Evolutionary conservation across 2,797 vertebrate genomes (phyloP).

Genomic region (Pangasius krempfi): DNA sequence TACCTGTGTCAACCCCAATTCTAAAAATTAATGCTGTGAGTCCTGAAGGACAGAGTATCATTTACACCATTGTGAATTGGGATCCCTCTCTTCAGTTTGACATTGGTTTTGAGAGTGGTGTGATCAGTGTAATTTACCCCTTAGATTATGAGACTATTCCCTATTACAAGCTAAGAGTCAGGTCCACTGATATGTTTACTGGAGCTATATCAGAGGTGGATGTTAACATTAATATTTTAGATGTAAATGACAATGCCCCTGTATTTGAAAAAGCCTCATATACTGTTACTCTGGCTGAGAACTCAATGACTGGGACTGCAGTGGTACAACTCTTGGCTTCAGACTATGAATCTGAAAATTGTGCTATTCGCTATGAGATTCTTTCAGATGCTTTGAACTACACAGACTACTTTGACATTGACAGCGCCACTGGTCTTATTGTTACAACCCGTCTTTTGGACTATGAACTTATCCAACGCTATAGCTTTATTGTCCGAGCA

Average conservation of each 20-base stretch:
- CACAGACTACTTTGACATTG: slow-evolving; percentile 87
- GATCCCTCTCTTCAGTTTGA: slow-evolving; percentile 89
- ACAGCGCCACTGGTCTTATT: slow-evolving; percentile 83
- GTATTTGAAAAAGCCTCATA: slow-evolving; percentile 83
- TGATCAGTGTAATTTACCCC: slow-evolving; percentile 83
- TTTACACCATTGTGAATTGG: slow-evolving; percentile 89
- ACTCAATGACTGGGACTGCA: slow-evolving; percentile 83
- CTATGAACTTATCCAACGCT: slow-evolving; percentile 83
- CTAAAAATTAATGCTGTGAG: slow-evolving; percentile 89
- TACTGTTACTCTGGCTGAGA: slow-evolving; percentile 82
- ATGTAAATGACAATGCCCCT: slow-evolving; percentile 92
- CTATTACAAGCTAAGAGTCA: slow-evolving; percentile 87
- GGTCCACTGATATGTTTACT: slow-evolving; percentile 88
- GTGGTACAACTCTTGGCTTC: slow-evolving; percentile 84
- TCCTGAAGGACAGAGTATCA: slow-evolving; percentile 86
- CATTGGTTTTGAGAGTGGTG: slow-evolving; percentile 90
- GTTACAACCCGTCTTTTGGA: slow-evolving; percentile 83
- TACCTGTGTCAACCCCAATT: slow-evolving; percentile 82
- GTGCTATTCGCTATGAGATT: slow-evolving; percentile 86
- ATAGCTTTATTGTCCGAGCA: slow-evolving; percentile 85
- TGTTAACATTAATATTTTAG: slow-evolving; percentile 89
- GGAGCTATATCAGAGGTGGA: slow-evolving; percentile 90
- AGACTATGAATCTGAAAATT: slow-evolving; percentile 89
- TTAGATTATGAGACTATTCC: slow-evolving; percentile 89
- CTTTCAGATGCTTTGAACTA: slow-evolving; percentile 82